A percentile compares a stretch with the other conserved stretches of the same genome.
These are phyloP conservation scores for Hetaerina americana DNA, from an alignment of 1,140 invertebrate species.

Conservation along the genomic window DNA sequence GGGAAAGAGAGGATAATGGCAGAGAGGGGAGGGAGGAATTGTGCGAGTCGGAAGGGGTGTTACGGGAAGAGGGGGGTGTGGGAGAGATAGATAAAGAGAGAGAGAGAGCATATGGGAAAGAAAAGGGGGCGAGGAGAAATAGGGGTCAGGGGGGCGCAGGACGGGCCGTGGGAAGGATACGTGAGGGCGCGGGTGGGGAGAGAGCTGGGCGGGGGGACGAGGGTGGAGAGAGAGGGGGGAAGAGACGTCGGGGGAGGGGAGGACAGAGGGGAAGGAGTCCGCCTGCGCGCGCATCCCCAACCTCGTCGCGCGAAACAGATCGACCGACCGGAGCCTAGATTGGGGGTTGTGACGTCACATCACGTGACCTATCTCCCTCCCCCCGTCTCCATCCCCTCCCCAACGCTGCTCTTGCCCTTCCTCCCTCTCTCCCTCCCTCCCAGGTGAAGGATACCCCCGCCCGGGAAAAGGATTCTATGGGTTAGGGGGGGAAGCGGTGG, in stretches of 20 bases:
- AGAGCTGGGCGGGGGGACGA: slow-evolving; percentile 13
- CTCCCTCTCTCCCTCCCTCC: neutral
- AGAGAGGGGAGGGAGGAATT: neutral
- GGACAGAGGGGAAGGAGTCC: slow-evolving; percentile 20
- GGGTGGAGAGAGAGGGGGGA: neutral
- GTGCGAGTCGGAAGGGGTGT: no score
- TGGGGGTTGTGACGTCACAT: slow-evolving; percentile 8
- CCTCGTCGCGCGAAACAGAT: slow-evolving; percentile 17
- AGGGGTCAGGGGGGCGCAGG: neutral
- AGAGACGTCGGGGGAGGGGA: neutral
- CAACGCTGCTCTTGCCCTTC: no score
- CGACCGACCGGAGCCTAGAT: slow-evolving; percentile 15
- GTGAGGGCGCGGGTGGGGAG: neutral
- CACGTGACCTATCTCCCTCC: neutral
- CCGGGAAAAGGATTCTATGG: neutral
- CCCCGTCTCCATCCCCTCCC: neutral
- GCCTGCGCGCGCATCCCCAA: slow-evolving; percentile 35
- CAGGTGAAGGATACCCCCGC: neutral
- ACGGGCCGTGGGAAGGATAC: neutral
- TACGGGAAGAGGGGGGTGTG: no score
- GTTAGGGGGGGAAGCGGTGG: neutral
- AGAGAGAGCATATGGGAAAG: neutral
- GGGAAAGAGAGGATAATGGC: neutral
- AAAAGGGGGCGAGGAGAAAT: neutral
- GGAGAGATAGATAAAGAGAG: neutral